These are phyloP conservation scores for Connochaetes taurinus DNA, from an alignment of 2,113 vertebrate genomes.

Conservation along the genomic window DNA sequence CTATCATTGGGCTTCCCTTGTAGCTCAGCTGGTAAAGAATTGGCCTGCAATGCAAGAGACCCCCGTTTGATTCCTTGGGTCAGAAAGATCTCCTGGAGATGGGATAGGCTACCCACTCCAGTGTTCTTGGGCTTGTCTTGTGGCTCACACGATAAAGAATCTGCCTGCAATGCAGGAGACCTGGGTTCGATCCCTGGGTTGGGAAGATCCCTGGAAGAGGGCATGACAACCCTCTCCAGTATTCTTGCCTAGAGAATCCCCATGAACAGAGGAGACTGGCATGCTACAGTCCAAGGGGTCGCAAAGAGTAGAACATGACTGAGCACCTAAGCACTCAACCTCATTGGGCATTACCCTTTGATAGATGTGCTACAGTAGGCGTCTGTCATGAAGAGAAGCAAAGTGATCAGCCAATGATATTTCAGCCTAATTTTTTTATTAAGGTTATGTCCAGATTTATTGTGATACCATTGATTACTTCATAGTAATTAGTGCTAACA, in stretches of 20 bases:
- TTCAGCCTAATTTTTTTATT: background rate
- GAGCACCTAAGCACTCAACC: background rate
- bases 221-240: background rate
- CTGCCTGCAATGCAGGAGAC: background rate
- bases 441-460: background rate
- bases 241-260: background rate
- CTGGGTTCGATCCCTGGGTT: background rate
- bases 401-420: background rate
- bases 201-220: background rate
- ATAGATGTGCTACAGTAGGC: background rate
- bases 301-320: background rate
- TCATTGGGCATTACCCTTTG: background rate
- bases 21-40: background rate
- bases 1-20: background rate
- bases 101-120: background rate
- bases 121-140: background rate
- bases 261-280: background rate
- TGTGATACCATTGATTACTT: background rate
- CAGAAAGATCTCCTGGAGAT: background rate
- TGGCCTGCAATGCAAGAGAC: background rate
- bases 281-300: rapidly evolving
- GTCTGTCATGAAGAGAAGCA: background rate
- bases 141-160: background rate
- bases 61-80: rapidly evolving
- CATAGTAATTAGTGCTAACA: background rate